Base-by-base conservation (phyloP, 2,797 vertebrate genomes). In the Schizothorax lantsangensis region DNA sequence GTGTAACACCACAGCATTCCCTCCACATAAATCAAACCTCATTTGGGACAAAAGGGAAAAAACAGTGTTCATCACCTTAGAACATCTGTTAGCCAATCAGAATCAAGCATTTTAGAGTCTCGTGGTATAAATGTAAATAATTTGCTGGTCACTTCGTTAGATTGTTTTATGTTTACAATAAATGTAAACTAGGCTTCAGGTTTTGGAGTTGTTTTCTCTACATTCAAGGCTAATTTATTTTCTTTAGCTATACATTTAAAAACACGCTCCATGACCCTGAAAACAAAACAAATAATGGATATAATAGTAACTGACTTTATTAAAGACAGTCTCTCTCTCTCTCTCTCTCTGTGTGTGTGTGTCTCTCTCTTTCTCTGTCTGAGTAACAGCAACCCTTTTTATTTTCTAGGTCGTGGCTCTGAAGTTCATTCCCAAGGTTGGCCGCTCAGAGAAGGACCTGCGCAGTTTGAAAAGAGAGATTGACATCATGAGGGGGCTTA, bases 361-460 rank as follows among this genome's bases (percentile, higher is more conserved):
- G n/a, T n/a, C n/a, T n/a, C n/a, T n/a, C n/a, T n/a, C n/a, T n/a
- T n/a, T 47, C 36, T 71, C 49, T 71, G 80, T 52, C 40, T 15
- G 57, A 79, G 17, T 79, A 79, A 85, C 38, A 30, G 12, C 6
- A 33, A 71, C 33, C 1, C 26, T 43, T 57, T 81, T 79, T 36
- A 23, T 90, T 80, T 74, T 12, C 69, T 85, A 99, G 98, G 96
- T 99, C 62, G 97, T 99, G 84, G 98, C 98, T 47, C 92, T 99
- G 71, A 99, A 99, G 92, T 99, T 99, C 91, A 99, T 99, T 89
- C 97, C 97, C 10, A 99, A 99, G 90, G 83, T 97, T 85, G 97
- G 97, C 6, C 96, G 97, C 0, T 97, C 97, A n/a, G 96, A 98
- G 73, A 98, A 98, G 90, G 98, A 99, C 90, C 93, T 99, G 19